These are phyloP conservation scores for Schizotus pectinicornis DNA, from an alignment of 2,888 invertebrate species.

Conservation along the genomic window DNA sequence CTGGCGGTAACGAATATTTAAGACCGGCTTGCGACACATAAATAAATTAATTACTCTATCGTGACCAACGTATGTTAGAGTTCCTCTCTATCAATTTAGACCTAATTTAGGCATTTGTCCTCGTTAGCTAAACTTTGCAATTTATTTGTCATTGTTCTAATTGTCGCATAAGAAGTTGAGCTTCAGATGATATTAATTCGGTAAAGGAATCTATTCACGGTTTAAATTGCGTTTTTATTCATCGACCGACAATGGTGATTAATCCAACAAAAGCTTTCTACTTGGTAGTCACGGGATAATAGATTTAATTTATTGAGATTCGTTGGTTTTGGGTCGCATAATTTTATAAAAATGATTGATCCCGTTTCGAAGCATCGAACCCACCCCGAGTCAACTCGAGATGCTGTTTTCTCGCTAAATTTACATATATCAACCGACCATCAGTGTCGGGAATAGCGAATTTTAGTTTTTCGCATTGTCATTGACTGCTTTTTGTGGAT, in stretches of 20 bases:
- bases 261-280: constrained; percentile 26
- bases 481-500: background rate
- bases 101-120: constrained; percentile 3
- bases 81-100: background rate
- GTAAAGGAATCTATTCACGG: constrained; percentile 20
- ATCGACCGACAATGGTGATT: constrained; percentile 23
- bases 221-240: constrained; percentile 21
- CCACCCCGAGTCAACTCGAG: constrained; percentile 14
- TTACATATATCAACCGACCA: background rate
- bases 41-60: constrained; percentile 25
- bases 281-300: constrained; percentile 22
- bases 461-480: background rate
- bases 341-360: constrained; percentile 24
- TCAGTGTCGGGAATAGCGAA: background rate
- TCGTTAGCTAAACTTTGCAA: constrained; percentile 2
- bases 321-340: constrained; percentile 21
- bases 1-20: constrained; percentile 17
- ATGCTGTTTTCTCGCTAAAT: constrained; percentile 4
- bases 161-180: background rate
- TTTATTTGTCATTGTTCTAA: background rate
- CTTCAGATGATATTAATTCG: constrained; percentile 10
- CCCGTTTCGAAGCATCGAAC: constrained; percentile 8
- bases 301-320: constrained; percentile 18
- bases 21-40: constrained; percentile 24
- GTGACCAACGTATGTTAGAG: constrained; percentile 8